Conservation (phyloP, 2,797 vertebrate species). For the Dipus sagitta region DNA sequence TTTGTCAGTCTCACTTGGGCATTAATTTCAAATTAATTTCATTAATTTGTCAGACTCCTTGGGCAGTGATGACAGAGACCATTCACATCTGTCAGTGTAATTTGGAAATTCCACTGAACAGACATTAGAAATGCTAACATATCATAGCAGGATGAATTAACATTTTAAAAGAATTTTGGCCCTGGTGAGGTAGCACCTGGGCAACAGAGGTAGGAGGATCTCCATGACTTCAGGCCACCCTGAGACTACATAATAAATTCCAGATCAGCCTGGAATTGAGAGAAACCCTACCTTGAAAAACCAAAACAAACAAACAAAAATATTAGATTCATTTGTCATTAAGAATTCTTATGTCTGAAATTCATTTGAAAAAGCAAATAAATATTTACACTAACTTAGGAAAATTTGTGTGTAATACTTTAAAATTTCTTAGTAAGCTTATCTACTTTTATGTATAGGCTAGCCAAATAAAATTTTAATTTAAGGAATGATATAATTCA, state of each 20-base stretch:
- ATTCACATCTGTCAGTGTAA: conserved; percentile 13
- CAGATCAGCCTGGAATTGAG: no score
- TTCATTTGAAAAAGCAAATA: conserved; percentile 39
- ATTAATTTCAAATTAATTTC: no score
- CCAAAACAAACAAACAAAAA: no score
- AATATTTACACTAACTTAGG: not conserved
- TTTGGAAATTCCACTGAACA: conserved; percentile 39
- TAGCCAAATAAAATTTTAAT: conserved; percentile 32
- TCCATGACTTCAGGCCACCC: no score
- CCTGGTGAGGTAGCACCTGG: no score
- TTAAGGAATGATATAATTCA: conserved; percentile 32
- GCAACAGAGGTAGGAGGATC: no score
- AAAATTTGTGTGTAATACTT: conserved; percentile 20
- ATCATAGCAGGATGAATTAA: not conserved
- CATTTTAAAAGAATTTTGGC: conserved; percentile 30
- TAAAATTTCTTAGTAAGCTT: conserved; percentile 31
- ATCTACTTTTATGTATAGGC: not conserved
- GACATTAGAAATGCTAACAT: conserved; percentile 28
- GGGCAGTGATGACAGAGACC: not conserved
- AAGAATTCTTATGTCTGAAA: conserved; percentile 11
- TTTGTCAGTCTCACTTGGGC: conserved; percentile 1
- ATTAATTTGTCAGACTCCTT: no score
- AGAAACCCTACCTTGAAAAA: no score
- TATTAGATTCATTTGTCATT: not conserved
- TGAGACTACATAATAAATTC: no score